Base-by-base conservation (phyloP, 2,797 vertebrate species). In the Karalla daura region DNA sequence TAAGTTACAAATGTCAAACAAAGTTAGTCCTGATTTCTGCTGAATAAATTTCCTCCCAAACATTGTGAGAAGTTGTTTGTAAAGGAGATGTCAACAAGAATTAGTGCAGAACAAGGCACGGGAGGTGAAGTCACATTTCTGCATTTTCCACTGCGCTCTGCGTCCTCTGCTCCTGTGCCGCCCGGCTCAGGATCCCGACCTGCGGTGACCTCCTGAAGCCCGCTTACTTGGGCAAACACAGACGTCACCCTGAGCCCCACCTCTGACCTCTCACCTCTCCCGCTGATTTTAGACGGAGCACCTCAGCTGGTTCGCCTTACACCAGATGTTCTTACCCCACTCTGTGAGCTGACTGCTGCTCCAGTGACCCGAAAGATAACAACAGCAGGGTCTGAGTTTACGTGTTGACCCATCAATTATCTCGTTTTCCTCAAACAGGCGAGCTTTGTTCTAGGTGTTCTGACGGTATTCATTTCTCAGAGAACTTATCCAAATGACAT, bases 241-340 rank as follows among this genome's bases (percentile, higher is more conserved):
- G 75, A 84, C 35, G 6, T 80, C 78, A 88, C 80, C 83, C 59
- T 9, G 13, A 52, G 55, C 27, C 64, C 43, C 33, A 83, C 76
- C 89, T 85, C 52, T 87, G 77, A 83, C 85, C 87, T 85, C 61
- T 63, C 60, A 52, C 58, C 81, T 76, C 82, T 82, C 78, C 56
- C 63, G 52, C 51, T 71, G 80, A 83, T 63, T 73, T 74, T 75
- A 84, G 70, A 78, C 77, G 3, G 77, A 84, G 69, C 32, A 43
- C 46, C 76, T 78, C 49, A 84, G 60, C 62, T 81, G 78, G 62
- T 72, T 86, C 66, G 49, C 63, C 86, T 84, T 73, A 84, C 53
- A 68, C 78, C 85, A 83, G 79, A 90, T 84, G 85, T 79, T 80
- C 63, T 50, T 51, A 55, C 40, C 80, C 64, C 3, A 20, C 60